Conservation (phyloP, 2,888 invertebrate species). For the Eupithecia subumbrata region DNA sequence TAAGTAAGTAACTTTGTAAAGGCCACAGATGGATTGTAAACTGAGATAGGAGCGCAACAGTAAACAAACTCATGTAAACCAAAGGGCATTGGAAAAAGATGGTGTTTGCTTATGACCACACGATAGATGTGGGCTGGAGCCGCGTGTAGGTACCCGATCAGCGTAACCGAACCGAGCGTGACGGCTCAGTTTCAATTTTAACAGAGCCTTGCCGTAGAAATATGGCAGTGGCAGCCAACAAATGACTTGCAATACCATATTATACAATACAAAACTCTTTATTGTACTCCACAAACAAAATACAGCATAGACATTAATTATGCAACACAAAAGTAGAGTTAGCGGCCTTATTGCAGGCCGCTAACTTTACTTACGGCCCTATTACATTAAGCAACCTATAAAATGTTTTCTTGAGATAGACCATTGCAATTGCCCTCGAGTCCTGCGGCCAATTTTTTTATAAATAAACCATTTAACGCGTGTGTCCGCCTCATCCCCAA, state of each 20-base stretch:
- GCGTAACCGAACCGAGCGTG: neutral
- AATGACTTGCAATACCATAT: neutral
- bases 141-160: neutral
- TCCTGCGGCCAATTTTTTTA: neutral
- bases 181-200: neutral
- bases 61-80: neutral
- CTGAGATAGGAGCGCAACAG: neutral
- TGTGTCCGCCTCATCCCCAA: neutral
- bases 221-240: neutral
- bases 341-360: too few relatives aligned
- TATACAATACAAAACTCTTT: neutral
- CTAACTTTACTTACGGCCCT: too few relatives aligned
- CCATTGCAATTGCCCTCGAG: neutral
- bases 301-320: neutral
- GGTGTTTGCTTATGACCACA: neutral
- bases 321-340: neutral
- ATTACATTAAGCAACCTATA: neutral
- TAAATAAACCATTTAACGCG: neutral
- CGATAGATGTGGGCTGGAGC: neutral
- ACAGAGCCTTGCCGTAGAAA: neutral
- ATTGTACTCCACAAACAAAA: neutral
- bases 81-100: neutral
- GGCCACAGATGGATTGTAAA: neutral
- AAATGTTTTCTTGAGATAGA: neutral
- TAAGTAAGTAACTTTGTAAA: conserved; percentile 7